Base-by-base conservation (phyloP, 1,140 invertebrate genomes). In the Magallana angulata region DNA sequence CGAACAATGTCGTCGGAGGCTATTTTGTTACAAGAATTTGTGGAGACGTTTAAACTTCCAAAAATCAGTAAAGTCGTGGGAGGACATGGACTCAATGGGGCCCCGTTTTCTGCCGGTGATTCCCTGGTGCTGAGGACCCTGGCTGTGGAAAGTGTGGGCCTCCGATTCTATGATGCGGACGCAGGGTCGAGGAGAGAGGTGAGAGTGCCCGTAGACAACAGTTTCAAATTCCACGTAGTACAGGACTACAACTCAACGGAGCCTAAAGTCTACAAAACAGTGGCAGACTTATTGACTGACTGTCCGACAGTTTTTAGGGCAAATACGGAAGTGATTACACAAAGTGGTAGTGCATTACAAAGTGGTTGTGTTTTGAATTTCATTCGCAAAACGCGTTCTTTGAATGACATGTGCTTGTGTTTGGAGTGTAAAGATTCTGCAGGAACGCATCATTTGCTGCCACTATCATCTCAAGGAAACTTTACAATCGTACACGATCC, bases 361-460 rank as follows among this genome's bases (percentile, higher is more conserved):
- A 12, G 24, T 76, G 68, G 68, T 2, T 30, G 68, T 76, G 68
- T 36, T 12, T 76, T 76, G 68, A 84, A 68, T n/a, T 89, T 87
- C 18, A 48, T 85, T 18, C n/a, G 84, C 11, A 87, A 80, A 87
- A 16, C 24, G 30, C 82, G 86, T 56, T 85, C 76, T 56, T 30
- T 85, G 56, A 87, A 18, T 48, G 86, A 89, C 12, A 82, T 84
- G 30, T 30, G 85, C 57, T 8, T 89, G 11, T 89, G 68, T 76
- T n/a, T 89, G 24, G 88, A 89, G 56, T 89, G 88, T 76, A 83
- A 87, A 64, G 88, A 89, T 59, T 83, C 82, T n/a, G 64, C 58
- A 6, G 88, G 88, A 24, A 80, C 80, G 82, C 8, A 85, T 48
- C 82, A 87, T 36, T 71, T 59, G 6, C 48, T 89, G 30, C 88